phyloP scores from a whole-genome alignment of 2,797 vertebrate genomes.

The Rhinichthys osculus region DNA sequence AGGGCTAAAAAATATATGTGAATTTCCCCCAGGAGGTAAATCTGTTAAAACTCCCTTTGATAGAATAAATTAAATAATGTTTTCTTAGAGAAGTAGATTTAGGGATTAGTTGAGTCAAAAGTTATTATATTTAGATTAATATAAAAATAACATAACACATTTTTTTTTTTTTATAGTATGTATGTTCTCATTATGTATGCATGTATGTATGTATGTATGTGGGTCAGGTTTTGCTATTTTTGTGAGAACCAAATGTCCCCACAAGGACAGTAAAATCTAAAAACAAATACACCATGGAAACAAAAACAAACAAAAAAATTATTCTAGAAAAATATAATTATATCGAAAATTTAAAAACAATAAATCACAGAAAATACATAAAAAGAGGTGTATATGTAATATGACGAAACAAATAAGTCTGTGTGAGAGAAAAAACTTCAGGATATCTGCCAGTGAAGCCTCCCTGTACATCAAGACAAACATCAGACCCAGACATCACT shows the following conservation, averaged over 20 bases:
- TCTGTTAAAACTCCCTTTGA: not conserved
- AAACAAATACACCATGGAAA: not conserved
- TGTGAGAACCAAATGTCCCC: not conserved
- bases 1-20: slow-evolving; percentile 1
- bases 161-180: not conserved
- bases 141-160: not conserved
- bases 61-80: not conserved
- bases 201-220: no score
- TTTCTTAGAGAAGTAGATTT: not conserved
- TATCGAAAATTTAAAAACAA: not conserved
- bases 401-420: not conserved
- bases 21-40: not conserved
- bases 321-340: not conserved
- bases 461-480: slow-evolving; percentile 26
- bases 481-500: slow-evolving; percentile 37
- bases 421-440: slow-evolving; percentile 1
- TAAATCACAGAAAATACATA: not conserved
- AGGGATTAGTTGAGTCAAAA: not conserved
- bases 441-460: slow-evolving; percentile 5
- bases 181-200: not conserved
- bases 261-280: not conserved
- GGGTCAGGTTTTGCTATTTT: not conserved
- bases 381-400: not conserved
- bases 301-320: no score
- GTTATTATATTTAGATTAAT: not conserved